phyloP scores from a whole-genome alignment of 2,888 invertebrate genomes.

The Mythimna albipuncta region DNA sequence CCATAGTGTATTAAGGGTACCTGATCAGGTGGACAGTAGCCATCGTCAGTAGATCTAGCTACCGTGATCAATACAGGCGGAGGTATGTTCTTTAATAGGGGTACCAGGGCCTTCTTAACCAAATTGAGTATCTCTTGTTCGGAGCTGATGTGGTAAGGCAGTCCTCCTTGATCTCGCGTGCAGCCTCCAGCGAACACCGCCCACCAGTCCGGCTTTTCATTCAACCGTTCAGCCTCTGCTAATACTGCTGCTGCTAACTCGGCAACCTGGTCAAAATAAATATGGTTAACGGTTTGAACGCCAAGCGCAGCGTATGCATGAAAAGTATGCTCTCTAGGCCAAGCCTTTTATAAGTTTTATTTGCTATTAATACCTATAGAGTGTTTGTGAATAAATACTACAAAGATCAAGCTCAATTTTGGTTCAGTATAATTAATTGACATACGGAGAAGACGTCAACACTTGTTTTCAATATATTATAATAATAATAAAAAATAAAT shows the following conservation, averaged over 20 bases:
- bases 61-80: constrained; percentile 93
- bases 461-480: no score
- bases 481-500: no score
- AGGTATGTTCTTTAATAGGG: constrained; percentile 91
- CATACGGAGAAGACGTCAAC: no score
- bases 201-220: constrained; percentile 94
- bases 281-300: background rate
- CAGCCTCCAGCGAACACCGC: constrained; percentile 96
- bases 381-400: no score
- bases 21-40: constrained; percentile 96
- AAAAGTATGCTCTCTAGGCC: no score
- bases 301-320: no score
- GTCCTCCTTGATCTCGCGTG: constrained; percentile 95
- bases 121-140: constrained; percentile 92
- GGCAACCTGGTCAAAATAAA: constrained; percentile 76
- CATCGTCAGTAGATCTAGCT: constrained; percentile 96
- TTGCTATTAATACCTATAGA: no score
- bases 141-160: constrained; percentile 96
- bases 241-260: constrained; percentile 87
- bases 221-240: constrained; percentile 88
- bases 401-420: no score
- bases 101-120: constrained; percentile 90
- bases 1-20: constrained; percentile 60
- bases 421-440: no score
- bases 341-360: no score